Base-by-base conservation (phyloP, 2,797 vertebrate species). In the Neosilurus mollespiculum region DNA sequence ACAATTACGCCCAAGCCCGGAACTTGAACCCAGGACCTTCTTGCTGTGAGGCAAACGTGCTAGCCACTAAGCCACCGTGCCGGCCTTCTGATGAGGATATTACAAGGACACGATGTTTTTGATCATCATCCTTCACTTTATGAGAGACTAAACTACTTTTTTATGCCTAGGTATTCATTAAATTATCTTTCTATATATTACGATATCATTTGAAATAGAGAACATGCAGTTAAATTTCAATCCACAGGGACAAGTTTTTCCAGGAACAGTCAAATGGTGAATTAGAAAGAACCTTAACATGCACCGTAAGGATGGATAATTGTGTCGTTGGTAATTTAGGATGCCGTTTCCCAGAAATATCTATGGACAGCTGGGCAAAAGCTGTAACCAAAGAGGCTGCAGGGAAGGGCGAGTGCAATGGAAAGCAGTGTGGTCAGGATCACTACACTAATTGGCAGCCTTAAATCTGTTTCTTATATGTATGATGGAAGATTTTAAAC, bases 331-430 rank as follows among this genome's bases (percentile, higher is more conserved):
- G 71, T 80, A 87, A 86, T 89, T 89, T 82, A 84, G 86, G 87
- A 87, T 87, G 84, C 89, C 89, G 66, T 86, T 87, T 82, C 90
- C 87, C 84, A 81, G 85, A 90, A 93, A 91, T 91, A 88, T 87
- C 81, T 24, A 24, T 26, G 83, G 90, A 86, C 89, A 91, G 87
- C 91, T 92, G 90, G 83, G 84, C 14, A 58, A 65, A 75, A 18
- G n/a, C 37, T 66, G 85, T 89, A 90, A 90, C 87, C 22, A 56
- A 85, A 88, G 88, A 88, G 53, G 80, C 56, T 66, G 11, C 69
- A 86, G 79, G 76, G 65, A 51, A 85, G 81, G 65, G 84, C 24
- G 62, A 72, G 51, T 59, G 61, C 70, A 62, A 53, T 54, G 54
- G 71, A 78, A 88, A 80, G 66, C 65, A 73, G 72, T 75, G 72